Base-by-base conservation (phyloP, 2,113 vertebrate species). In the Typhlomys cinereus region DNA sequence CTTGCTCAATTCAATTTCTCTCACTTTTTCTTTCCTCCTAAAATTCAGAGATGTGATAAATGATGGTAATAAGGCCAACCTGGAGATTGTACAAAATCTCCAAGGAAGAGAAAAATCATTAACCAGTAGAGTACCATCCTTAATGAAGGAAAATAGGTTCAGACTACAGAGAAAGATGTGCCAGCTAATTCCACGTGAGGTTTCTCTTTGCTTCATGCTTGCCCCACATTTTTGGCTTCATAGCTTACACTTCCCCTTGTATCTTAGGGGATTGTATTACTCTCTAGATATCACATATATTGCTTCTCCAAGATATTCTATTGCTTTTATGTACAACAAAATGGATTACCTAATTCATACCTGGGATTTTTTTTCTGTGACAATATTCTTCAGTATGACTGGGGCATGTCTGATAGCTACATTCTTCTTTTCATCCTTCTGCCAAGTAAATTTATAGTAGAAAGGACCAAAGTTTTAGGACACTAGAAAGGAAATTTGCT, bases 401-500 rank as follows among this genome's bases (percentile, higher is more conserved):
- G 59, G 48, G 66, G 7, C 41, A 79, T 62, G 29, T 74, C 62
- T 79, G n/a, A 62, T 86, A 92, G 83, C 62, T 67, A 13, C 46
- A 91, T 73, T 73, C 89, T 71, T 90, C 85, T 73, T 91, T 71
- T 90, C 85, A 87, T 73, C 46, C 34, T 83, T 74, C n/a, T 75
- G 59, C 48, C 59, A 80, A 93, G 64, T 57, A 83, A 70, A 87
- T 74, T 66, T 64, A 75, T 71, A 59, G 29, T 8, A 62, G 23
- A 90, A 82, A 39, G 39, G 44, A 88, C 95, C 84, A 83, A 89
- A 93, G 66, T 20, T 54, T 76, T 52, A 2, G 34, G 36, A 83
- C 67, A 25, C 29, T 57, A 39, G 57, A 36, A 82, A 71, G 67
- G 46, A 89, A 89, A 96, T 87, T 18, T 84, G 34, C 70, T 78